Base-by-base conservation (phyloP, 1,140 invertebrate species). In the Caerostris darwini region DNA sequence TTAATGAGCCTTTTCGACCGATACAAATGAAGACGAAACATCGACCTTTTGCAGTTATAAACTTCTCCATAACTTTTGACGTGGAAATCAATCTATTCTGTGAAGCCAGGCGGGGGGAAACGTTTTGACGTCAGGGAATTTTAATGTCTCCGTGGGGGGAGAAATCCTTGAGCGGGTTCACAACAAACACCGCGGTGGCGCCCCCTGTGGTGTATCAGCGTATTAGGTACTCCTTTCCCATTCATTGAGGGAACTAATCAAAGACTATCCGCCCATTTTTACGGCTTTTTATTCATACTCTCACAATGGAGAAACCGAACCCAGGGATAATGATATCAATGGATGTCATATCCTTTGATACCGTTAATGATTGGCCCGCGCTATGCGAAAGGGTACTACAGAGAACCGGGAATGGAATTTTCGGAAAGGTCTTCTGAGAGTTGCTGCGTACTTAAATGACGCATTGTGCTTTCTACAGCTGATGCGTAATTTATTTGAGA, bases 161-260 rank as follows among this genome's bases (percentile, higher is more conserved):
- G 58, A 85, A 85, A 85, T 59, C 83, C 83, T 77, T 85, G 83
- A 59, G n/a, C 56, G 17, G 56, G 83, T 17, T 34, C 71, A 50
- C 83, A 67, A 54, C 58, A 64, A 88, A 88, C 50, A 67, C 86
- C 14, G 86, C 86, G 54, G 71, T 53, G 71, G 71, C 71, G 86
- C 86, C 58, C 59, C 58, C 61, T 67, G 86, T 17, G 59, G n/a
- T n/a, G 83, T 67, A 88, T 88, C 50, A 88, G n/a, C 54, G 83
- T 67, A 88, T 88, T 88, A 88, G 61, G 67, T 88, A 88, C 61
- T 67, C 61, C 82, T 67, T 67, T 19, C 77, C 19, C 86, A 67
- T 88, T 88, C 86, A 88, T 67, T 58, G 86, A 88, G 67, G 58
- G 34, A 56, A 88, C 86, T 88, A 88, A 88, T 88, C 86, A 88